Evolutionary conservation across 2,797 vertebrate genomes (phyloP).

Genomic region (Ceryle rudis): DNA sequence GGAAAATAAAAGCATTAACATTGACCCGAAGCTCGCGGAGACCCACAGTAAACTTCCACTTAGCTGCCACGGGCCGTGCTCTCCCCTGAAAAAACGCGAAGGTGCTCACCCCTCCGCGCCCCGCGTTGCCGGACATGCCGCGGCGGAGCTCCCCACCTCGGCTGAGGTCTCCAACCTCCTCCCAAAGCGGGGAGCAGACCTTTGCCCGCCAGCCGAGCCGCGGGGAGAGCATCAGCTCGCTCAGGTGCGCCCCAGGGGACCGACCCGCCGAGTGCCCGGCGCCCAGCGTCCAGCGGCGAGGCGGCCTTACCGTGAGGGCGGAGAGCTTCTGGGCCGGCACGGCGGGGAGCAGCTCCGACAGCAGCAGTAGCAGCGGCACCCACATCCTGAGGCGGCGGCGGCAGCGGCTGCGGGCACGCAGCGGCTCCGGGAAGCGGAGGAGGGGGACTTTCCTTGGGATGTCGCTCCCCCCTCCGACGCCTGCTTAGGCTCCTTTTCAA

Average conservation of each 20-base stretch:
- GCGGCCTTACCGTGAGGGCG: conserved; percentile 76
- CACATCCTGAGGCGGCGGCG: conserved; percentile 19
- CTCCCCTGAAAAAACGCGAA: background rate
- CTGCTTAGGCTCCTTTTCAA: background rate
- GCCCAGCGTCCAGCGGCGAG: background rate
- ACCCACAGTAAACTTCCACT: background rate
- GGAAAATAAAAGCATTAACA: background rate
- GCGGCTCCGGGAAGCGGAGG: background rate
- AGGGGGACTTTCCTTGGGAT: background rate
- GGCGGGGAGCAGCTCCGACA: conserved; percentile 67
- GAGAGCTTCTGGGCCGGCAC: conserved; percentile 79
- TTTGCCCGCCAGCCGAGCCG: background rate
- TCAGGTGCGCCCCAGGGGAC: background rate
- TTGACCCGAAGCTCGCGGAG: background rate
- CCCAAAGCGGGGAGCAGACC: background rate
- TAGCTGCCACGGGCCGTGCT: background rate
- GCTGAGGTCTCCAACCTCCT: background rate
- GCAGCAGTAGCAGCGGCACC: conserved; percentile 61
- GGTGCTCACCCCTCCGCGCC: background rate
- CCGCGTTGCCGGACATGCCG: background rate
- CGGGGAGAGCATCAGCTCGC: background rate
- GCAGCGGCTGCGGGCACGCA: background rate
- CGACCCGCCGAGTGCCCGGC: too few species aligned
- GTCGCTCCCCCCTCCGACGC: background rate
- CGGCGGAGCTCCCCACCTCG: background rate